Conservation (phyloP, 2,113 vertebrate species). For the Odontesthes bonariensis region DNA sequence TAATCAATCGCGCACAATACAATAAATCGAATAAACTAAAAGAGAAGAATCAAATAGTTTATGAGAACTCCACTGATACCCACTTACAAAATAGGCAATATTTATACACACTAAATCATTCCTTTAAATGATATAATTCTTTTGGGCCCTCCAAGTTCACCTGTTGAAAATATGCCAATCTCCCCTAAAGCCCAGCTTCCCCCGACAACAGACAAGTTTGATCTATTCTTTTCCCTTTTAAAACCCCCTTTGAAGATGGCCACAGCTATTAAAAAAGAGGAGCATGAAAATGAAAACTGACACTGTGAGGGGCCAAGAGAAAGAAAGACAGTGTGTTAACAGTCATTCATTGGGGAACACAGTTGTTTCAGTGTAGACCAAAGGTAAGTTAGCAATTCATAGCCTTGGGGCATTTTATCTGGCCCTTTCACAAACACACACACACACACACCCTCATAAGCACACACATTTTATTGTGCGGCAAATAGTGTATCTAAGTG, state of each 20-base stretch:
- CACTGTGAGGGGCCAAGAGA: conserved; percentile 20
- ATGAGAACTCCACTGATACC: too few relatives aligned
- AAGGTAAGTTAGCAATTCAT: conserved; percentile 48
- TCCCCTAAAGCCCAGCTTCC: not conserved
- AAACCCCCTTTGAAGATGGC: conserved; percentile 35
- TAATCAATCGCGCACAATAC: too few relatives aligned
- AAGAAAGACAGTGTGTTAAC: not conserved
- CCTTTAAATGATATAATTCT: not conserved
- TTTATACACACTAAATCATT: not conserved
- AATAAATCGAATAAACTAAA: not conserved
- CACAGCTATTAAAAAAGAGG: conserved; percentile 32
- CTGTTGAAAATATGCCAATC: not conserved
- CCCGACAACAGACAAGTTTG: conserved; percentile 13
- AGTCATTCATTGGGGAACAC: conserved; percentile 43
- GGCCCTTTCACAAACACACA: not conserved
- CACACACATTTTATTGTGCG: conserved; percentile 12
- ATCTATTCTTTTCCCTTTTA: conserved; percentile 7
- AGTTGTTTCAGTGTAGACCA: conserved; percentile 40
- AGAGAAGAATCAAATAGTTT: too few relatives aligned
- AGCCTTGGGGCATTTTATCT: conserved; percentile 38
- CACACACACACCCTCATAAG: not conserved
- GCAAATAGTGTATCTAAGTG: conserved; percentile 7
- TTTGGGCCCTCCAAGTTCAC: too few relatives aligned
- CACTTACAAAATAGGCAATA: too few relatives aligned
- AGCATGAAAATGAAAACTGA: conserved; percentile 33